phyloP scores from a whole-genome alignment of 2,888 invertebrate genomes.

The Busseola fusca region DNA sequence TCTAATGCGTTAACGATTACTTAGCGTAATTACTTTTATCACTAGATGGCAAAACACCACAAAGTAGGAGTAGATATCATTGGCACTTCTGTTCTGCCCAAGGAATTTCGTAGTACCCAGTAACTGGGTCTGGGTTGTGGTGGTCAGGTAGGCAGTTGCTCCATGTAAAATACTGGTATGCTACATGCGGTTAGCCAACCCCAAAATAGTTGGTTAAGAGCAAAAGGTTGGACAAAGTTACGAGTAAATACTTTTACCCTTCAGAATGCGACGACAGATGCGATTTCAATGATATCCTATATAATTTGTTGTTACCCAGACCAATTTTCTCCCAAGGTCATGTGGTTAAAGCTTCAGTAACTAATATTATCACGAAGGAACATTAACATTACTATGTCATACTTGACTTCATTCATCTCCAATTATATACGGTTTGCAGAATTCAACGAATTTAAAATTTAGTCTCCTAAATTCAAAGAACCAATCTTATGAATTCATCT shows the following conservation, averaged over 20 bases:
- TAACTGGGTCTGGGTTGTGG: too few species aligned
- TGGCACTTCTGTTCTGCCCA: conserved; percentile 4
- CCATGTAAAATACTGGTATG: too few species aligned
- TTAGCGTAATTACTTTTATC: conserved; percentile 20
- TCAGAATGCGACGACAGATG: too few species aligned
- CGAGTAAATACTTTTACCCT: neutral
- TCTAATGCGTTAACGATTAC: conserved; percentile 4
- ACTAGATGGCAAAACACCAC: conserved; percentile 16
- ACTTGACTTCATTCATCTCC: conserved; percentile 3
- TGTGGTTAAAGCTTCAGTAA: neutral
- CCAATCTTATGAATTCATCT: neutral
- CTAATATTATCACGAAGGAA: neutral
- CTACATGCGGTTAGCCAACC: too few species aligned
- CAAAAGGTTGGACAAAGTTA: too few species aligned
- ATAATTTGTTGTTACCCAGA: neutral
- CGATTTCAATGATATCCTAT: neutral
- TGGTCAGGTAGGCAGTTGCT: too few species aligned
- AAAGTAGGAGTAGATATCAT: conserved; percentile 13
- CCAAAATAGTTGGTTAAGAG: too few species aligned
- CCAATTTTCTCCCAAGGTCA: neutral
- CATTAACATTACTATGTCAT: neutral
- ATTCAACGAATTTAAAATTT: conserved; percentile 20
- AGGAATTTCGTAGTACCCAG: too few species aligned
- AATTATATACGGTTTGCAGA: neutral
- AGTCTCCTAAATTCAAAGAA: conserved; percentile 2